These are phyloP conservation scores for Chironomus tepperi DNA, from an alignment of 1,140 invertebrate species.

Conservation along the genomic window DNA sequence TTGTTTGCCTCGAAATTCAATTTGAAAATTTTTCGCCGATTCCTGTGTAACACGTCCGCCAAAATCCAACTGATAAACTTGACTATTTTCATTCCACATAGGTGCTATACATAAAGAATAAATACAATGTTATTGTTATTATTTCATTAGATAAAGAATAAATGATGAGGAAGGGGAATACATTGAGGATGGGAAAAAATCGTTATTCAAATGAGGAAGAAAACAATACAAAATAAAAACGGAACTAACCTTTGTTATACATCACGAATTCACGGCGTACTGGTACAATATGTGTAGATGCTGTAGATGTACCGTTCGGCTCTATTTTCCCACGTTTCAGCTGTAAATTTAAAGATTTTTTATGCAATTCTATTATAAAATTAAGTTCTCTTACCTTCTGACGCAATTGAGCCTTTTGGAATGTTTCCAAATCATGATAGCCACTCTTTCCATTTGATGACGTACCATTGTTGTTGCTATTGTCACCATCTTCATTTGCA, in stretches of 20 bases:
- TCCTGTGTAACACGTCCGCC: slow-evolving; percentile 98
- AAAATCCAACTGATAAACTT: slow-evolving; percentile 98
- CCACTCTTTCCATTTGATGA: slow-evolving; percentile 51
- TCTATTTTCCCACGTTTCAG: slow-evolving; percentile 54
- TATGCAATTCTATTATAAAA: not conserved
- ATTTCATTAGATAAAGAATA: too few species aligned
- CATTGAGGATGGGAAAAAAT: too few species aligned
- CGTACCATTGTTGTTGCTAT: slow-evolving; percentile 36
- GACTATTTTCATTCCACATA: slow-evolving; percentile 98
- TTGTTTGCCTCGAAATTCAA: slow-evolving; percentile 95
- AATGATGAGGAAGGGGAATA: too few species aligned
- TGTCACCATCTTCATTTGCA: slow-evolving; percentile 55
- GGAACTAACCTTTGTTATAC: slow-evolving; percentile 71
- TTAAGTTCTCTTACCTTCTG: slow-evolving; percentile 69
- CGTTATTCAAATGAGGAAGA: too few species aligned
- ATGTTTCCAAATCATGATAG: slow-evolving; percentile 83
- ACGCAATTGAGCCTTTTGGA: slow-evolving; percentile 87
- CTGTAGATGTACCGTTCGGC: slow-evolving; percentile 42
- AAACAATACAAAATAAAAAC: too few species aligned
- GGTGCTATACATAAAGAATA: slow-evolving; percentile 51
- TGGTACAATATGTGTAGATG: slow-evolving; percentile 39
- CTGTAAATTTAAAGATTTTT: slow-evolving; percentile 36
- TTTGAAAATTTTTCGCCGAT: slow-evolving; percentile 99
- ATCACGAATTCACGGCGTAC: slow-evolving; percentile 77
- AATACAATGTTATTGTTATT: too few species aligned